A percentile compares a stretch with the other conserved stretches of the same genome.
Evolutionary conservation across 1,140 invertebrate species (phyloP).

Genomic region (Drosophila melanica): DNA sequence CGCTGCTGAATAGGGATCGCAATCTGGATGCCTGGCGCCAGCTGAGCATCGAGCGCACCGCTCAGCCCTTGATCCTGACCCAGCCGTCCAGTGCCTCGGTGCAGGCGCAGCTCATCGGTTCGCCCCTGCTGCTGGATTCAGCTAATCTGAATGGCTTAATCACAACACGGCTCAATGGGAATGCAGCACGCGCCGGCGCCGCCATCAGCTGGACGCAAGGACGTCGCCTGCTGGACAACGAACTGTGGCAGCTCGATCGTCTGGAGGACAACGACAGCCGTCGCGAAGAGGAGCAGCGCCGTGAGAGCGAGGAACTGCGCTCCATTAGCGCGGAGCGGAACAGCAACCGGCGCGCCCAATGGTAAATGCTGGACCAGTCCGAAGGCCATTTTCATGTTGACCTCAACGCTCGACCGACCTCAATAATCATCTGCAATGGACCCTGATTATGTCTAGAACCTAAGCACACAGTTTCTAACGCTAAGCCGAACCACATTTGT

Average conservation of each 20-base stretch:
- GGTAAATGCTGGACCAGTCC: constrained; percentile 34
- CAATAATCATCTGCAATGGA: constrained; percentile 53
- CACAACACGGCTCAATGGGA: constrained; percentile 67
- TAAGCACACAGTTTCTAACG: constrained; percentile 28
- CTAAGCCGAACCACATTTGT: constrained; percentile 48
- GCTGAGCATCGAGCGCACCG: constrained; percentile 67
- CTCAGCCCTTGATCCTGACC: constrained; percentile 61
- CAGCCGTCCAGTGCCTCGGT: constrained; percentile 78
- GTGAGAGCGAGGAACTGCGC: constrained; percentile 43
- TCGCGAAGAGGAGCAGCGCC: constrained; percentile 50
- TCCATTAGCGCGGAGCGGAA: constrained; percentile 31
- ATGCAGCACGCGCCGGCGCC: constrained; percentile 52
- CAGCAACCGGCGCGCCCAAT: constrained; percentile 41
- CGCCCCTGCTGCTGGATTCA: constrained; percentile 61
- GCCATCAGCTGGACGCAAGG: constrained; percentile 65
- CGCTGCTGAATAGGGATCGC: constrained; percentile 54
- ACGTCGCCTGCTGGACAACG: constrained; percentile 56
- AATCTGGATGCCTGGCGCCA: constrained; percentile 71
- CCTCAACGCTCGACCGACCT: constrained; percentile 53
- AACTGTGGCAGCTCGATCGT: constrained; percentile 65
- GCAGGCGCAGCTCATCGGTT: constrained; percentile 74
- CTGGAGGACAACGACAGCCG: constrained; percentile 49
- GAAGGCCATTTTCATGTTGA: constrained; percentile 52
- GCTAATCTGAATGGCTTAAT: constrained; percentile 65
- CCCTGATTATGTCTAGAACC: constrained; percentile 51